Evolutionary conservation across 2,113 vertebrate genomes (phyloP).

Genomic region (Aramus guarauna): DNA sequence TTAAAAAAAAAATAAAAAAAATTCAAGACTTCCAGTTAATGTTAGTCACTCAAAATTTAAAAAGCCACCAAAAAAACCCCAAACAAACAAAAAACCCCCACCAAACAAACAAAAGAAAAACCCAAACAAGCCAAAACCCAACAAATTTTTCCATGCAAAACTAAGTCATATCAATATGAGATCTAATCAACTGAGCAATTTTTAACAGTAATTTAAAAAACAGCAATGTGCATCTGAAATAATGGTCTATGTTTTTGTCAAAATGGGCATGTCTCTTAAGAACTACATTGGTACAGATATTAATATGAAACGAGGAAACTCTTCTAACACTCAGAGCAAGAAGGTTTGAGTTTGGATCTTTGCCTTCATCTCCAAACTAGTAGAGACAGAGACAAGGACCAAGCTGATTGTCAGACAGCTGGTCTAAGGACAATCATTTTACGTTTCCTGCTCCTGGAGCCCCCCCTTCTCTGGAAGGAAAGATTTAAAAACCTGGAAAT

Average conservation of each 20-base stretch:
- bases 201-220: not conserved
- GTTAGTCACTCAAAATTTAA: not conserved
- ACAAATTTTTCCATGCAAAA: not conserved
- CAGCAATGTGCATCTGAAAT: not conserved
- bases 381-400: not conserved
- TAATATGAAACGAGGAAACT: not conserved
- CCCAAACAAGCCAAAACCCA: not conserved
- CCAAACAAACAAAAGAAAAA: not conserved
- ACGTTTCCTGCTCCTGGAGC: not conserved
- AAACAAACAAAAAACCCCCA: not conserved
- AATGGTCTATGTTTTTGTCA: not conserved
- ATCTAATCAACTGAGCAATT: not conserved
- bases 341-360: not conserved
- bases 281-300: not conserved
- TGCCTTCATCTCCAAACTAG: not conserved
- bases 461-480: not conserved
- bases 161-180: not conserved
- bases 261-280: not conserved
- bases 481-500: not conserved
- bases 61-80: not conserved
- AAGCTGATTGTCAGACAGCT: accelerated
- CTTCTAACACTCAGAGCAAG: not conserved
- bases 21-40: not conserved
- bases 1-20: not conserved
- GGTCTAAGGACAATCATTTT: not conserved